These are phyloP conservation scores for Heptranchias perlo DNA, from an alignment of 2,113 vertebrate genomes.

Conservation along the genomic window DNA sequence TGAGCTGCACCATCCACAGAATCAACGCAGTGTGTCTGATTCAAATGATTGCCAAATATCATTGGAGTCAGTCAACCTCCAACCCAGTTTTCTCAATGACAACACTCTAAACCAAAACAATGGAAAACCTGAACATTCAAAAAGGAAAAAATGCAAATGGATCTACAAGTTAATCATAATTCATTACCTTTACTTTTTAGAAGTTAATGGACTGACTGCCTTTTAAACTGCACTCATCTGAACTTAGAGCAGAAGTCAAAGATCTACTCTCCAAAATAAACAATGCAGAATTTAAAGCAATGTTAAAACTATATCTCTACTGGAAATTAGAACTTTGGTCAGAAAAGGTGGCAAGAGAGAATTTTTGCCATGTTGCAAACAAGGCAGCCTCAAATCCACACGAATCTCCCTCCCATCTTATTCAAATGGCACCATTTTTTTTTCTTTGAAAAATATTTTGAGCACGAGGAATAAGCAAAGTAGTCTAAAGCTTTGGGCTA, in stretches of 20 bases:
- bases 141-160: neutral
- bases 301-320: neutral
- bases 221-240: neutral
- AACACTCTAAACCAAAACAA: neutral
- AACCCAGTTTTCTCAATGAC: neutral
- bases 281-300: neutral
- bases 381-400: neutral
- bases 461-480: no score
- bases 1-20: neutral
- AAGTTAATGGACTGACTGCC: neutral
- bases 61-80: neutral
- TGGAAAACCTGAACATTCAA: neutral
- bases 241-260: neutral
- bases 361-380: neutral
- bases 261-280: neutral
- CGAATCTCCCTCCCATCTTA: neutral
- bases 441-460: neutral
- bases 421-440: neutral
- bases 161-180: neutral
- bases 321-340: neutral
- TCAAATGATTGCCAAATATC: neutral
- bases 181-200: neutral
- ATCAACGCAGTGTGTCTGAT: neutral
- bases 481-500: no score
- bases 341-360: neutral